Evolutionary conservation across 2,113 vertebrate genomes (phyloP), one percentile per base, ranked within the genome.

Genomic region (Coracopsis vasa): DNA sequence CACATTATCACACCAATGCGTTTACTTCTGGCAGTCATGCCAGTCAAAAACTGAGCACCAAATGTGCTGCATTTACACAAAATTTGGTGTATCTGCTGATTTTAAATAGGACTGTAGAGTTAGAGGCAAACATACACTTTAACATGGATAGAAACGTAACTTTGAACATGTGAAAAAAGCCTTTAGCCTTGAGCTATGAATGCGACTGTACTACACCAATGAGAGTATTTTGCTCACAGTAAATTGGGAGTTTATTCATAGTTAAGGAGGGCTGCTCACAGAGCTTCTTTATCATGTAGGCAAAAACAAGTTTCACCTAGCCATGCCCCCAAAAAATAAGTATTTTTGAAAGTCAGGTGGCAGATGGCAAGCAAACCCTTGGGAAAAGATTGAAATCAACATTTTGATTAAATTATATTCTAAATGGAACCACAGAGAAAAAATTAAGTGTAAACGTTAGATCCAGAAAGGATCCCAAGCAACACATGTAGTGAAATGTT

Each of bases 331-430:
- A 20, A 14, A 82, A 89, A n/a, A 3, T 7, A 1, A 41, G n/a
- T 62, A 54, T 89, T 92, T 84, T 69, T 94, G 77, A 64, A 77
- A 86, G 54, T 33, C n/a, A 81, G 60, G 44, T 51, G 61, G 77
- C 84, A 96, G 80, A 96, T 85, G 84, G 77, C 51, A 94, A 35
- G 33, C 33, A 92, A 95, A 81, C 77, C 77, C 84, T 81, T 89
- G 89, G 89, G 91, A 95, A 84, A 89, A 95, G 80, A 95, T 60
- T 41, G 44, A 94, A 94, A 95, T 95, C 91, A 89, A 44, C 56
- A 64, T 92, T 94, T 88, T 94, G 56, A 91, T 91, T 95, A 86
- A 94, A 95, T 67, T 84, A 60, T 44, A 39, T 75, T 89, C 61
- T 91, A 81, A 95, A 64, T 44, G 27, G 58, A 95, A 58, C 73